phyloP scores from a whole-genome alignment of 64 coral and sea anemone species.

The Stichodactyla mertensii region DNA sequence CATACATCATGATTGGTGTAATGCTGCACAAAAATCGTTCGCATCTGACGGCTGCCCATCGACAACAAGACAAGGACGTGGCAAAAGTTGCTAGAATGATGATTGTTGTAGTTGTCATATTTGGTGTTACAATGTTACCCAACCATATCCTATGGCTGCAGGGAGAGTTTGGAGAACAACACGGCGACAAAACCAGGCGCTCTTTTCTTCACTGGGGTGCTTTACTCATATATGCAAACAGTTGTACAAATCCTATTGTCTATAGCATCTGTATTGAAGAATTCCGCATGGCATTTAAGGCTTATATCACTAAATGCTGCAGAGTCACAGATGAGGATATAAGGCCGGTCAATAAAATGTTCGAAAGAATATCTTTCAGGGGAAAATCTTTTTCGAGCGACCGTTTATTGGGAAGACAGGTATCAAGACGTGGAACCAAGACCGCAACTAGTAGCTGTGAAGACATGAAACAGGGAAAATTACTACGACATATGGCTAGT shows the following conservation, averaged over 20 bases:
- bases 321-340: conserved; percentile 78
- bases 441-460: background rate
- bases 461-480: background rate
- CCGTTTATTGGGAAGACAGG: conserved; percentile 43
- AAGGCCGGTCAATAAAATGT: conserved; percentile 66
- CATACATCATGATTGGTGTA: conserved; percentile 57
- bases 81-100: conserved; percentile 82
- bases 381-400: conserved; percentile 54
- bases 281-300: conserved; percentile 80
- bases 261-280: conserved; percentile 93
- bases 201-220: conserved; percentile 70
- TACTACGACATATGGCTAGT: background rate
- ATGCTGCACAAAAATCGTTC: conserved; percentile 59
- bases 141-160: conserved; percentile 83
- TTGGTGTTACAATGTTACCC: conserved; percentile 81
- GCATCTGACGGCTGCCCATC: conserved; percentile 56
- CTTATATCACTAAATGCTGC: conserved; percentile 86
- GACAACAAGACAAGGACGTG: conserved; percentile 73
- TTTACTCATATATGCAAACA: conserved; percentile 79
- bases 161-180: conserved; percentile 39
- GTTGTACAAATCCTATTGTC: conserved; percentile 80
- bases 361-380: conserved; percentile 69
- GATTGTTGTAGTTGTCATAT: conserved; percentile 68
- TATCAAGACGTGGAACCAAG: conserved; percentile 12
- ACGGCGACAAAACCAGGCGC: conserved; percentile 27